Evolutionary conservation across 2,888 invertebrate genomes (phyloP).

Genomic region (Apotomis capreana): DNA sequence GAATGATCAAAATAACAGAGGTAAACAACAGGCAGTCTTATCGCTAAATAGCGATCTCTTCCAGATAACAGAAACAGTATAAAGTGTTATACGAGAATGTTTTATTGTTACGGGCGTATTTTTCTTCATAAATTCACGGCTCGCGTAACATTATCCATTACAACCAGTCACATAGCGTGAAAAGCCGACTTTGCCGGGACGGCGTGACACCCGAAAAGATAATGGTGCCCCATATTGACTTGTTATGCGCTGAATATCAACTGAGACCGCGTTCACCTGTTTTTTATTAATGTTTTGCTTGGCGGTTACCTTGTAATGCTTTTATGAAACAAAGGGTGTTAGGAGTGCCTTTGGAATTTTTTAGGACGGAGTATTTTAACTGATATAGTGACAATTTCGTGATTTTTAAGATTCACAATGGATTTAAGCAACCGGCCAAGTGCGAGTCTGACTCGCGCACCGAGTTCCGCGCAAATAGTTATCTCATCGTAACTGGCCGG

Average conservation of each 20-base stretch:
- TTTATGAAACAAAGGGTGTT: neutral
- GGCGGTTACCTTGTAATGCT: neutral
- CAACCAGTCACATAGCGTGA: constrained; percentile 48
- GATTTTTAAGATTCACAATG: too few relatives aligned
- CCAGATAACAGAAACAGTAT: too few relatives aligned
- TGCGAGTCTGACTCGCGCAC: too few relatives aligned
- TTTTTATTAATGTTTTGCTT: constrained; percentile 22
- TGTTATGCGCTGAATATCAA: constrained; percentile 43
- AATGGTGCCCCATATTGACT: constrained; percentile 52
- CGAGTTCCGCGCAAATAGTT: too few relatives aligned
- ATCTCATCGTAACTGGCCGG: too few relatives aligned
- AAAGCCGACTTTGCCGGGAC: constrained; percentile 50
- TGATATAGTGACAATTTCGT: neutral
- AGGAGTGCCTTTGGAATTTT: neutral
- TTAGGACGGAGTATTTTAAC: neutral
- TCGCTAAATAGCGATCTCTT: too few relatives aligned
- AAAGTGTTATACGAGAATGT: neutral
- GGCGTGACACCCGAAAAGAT: constrained; percentile 52
- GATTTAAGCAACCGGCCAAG: too few relatives aligned
- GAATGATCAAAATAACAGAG: too few relatives aligned
- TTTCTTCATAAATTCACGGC: constrained; percentile 47
- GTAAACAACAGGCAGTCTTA: too few relatives aligned
- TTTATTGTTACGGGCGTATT: constrained; percentile 34
- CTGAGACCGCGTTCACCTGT: constrained; percentile 21
- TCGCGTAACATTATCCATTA: constrained; percentile 53